These are phyloP conservation scores for Stenopsyche tienmushanensis DNA, from an alignment of 1,140 invertebrate genomes.

Conservation along the genomic window DNA sequence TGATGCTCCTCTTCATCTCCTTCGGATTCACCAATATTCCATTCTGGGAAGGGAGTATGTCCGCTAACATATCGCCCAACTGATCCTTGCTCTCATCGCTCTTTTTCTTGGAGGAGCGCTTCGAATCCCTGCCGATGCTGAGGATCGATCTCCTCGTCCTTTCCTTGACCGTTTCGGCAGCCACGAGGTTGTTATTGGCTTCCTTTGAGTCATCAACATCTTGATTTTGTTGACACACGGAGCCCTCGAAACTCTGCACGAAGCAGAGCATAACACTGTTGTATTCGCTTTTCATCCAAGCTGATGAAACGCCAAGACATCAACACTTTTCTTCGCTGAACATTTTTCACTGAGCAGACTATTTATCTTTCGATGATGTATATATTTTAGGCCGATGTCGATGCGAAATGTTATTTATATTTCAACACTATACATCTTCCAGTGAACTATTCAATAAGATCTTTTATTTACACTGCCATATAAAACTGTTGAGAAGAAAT, in stretches of 20 bases:
- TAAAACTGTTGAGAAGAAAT: too few relatives aligned
- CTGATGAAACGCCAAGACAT: not conserved
- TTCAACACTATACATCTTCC: not conserved
- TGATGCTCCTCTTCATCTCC: conserved; percentile 34
- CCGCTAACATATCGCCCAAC: not conserved
- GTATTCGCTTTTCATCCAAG: conserved; percentile 40
- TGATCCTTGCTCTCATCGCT: not conserved
- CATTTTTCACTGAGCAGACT: conserved; percentile 1
- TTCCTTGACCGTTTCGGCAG: not conserved
- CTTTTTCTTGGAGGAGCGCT: conserved; percentile 19
- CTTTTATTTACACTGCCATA: too few relatives aligned
- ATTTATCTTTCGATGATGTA: not conserved
- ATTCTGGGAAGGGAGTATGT: not conserved
- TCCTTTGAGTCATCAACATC: conserved; percentile 10
- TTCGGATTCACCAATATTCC: conserved; percentile 7
- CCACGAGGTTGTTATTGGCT: conserved; percentile 10
- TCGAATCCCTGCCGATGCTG: conserved; percentile 31
- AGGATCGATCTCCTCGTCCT: conserved; percentile 19
- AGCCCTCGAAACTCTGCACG: conserved; percentile 40
- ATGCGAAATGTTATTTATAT: not conserved
- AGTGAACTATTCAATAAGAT: not conserved
- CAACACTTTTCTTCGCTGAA: not conserved
- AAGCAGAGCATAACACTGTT: conserved; percentile 41
- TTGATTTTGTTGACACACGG: conserved; percentile 4
- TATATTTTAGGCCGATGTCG: not conserved